Conservation (phyloP, 2,888 invertebrate species). For the Anaspis maculata region DNA sequence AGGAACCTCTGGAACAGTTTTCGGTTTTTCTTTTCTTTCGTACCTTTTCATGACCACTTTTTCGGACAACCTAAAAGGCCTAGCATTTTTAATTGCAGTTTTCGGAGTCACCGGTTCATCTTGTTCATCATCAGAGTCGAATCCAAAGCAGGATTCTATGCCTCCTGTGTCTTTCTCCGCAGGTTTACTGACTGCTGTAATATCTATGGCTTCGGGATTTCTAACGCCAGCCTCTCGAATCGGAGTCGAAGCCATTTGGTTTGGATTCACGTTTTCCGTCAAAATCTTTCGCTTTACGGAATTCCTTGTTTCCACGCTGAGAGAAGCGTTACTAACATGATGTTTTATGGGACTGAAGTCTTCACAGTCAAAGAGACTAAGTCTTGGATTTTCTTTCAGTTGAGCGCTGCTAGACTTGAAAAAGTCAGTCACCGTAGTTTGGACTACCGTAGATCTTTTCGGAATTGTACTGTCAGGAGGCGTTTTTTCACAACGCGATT, state of each 20-base stretch:
- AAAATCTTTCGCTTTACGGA: conserved; percentile 10
- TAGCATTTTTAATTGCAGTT: conserved; percentile 2
- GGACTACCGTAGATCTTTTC: background rate
- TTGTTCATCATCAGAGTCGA: conserved; percentile 4
- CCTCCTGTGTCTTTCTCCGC: background rate
- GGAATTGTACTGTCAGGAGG: conserved; percentile 1
- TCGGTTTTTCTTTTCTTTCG: conserved; percentile 3
- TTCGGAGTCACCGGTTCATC: too few species aligned
- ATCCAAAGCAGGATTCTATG: conserved; percentile 6
- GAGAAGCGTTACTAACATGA: background rate
- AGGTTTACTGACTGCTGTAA: too few species aligned
- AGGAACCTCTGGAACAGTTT: too few species aligned
- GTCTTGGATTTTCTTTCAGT: conserved; percentile 7
- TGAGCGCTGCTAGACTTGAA: conserved; percentile 5
- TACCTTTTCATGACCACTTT: conserved; percentile 7
- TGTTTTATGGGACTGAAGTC: conserved; percentile 18
- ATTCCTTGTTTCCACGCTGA: background rate
- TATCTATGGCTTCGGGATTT: too few species aligned
- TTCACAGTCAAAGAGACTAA: conserved; percentile 18
- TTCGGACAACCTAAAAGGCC: conserved; percentile 7
- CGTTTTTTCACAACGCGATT: background rate
- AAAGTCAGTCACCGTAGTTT: conserved; percentile 4
- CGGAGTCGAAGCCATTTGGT: too few species aligned
- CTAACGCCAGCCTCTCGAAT: too few species aligned
- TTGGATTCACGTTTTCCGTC: too few species aligned